Evolutionary conservation across 1,140 invertebrate species (phyloP).

Genomic region (Lethrus apterus): DNA sequence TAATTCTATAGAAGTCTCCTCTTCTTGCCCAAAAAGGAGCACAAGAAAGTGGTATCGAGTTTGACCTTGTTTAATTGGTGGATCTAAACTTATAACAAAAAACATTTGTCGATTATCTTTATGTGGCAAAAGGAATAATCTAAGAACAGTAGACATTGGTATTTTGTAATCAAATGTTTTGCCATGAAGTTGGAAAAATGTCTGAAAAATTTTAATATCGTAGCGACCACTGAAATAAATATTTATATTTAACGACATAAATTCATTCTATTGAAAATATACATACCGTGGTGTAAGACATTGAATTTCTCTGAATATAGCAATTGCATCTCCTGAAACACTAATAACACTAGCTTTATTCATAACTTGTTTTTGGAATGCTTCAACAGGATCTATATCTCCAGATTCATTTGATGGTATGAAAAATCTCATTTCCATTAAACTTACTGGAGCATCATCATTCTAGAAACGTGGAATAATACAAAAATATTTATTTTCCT

Average conservation of each 20-base stretch:
- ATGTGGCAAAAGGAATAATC: slow-evolving; percentile 92
- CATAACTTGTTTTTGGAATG: slow-evolving; percentile 94
- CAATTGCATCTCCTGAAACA: slow-evolving; percentile 95
- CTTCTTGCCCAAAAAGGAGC: slow-evolving; percentile 88
- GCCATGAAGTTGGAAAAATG: slow-evolving; percentile 97
- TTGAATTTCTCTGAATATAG: slow-evolving; percentile 93
- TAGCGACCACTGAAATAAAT: slow-evolving; percentile 84
- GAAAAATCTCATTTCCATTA: slow-evolving; percentile 97
- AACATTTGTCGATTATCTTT: slow-evolving; percentile 98
- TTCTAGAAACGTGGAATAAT: slow-evolving; percentile 53
- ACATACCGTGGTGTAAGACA: slow-evolving; percentile 92
- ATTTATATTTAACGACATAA: no score
- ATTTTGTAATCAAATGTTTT: slow-evolving; percentile 99
- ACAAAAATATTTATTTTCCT: neutral
- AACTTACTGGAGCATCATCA: slow-evolving; percentile 93
- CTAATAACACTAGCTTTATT: slow-evolving; percentile 96
- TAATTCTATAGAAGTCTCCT: slow-evolving; percentile 89
- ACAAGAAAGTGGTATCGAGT: slow-evolving; percentile 95
- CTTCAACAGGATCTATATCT: slow-evolving; percentile 86
- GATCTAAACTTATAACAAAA: slow-evolving; percentile 98
- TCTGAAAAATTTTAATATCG: slow-evolving; percentile 97
- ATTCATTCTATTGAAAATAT: no score
- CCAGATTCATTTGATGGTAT: slow-evolving; percentile 82
- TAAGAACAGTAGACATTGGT: slow-evolving; percentile 89
- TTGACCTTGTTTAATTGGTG: slow-evolving; percentile 99